These are phyloP conservation scores for Cataglyphis albicans DNA, from an alignment of 2,888 invertebrate species.

Conservation along the genomic window DNA sequence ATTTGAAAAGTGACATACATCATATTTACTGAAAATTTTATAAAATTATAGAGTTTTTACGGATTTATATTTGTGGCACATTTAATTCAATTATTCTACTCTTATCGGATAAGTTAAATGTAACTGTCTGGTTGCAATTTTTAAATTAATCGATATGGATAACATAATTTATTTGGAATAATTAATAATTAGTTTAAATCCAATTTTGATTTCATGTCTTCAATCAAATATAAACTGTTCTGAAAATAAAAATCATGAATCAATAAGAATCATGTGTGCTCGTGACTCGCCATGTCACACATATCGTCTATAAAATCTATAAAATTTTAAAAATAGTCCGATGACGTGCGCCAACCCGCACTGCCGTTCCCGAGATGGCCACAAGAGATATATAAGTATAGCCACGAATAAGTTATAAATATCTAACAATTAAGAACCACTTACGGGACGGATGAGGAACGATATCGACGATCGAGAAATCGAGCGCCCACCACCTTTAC, in stretches of 20 bases:
- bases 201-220: not conserved
- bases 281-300: not conserved
- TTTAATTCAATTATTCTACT: not conserved
- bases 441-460: conserved; percentile 24
- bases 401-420: conserved; percentile 59
- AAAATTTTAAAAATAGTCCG: conserved; percentile 27
- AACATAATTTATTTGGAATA: not conserved
- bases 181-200: not conserved
- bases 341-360: not conserved
- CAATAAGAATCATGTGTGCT: not conserved
- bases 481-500: conserved; percentile 56
- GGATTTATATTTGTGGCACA: not conserved
- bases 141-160: not conserved
- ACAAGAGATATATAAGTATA: conserved; percentile 16
- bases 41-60: not conserved
- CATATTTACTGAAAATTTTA: not conserved
- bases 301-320: not conserved
- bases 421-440: conserved; percentile 58
- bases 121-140: not conserved
- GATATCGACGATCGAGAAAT: conserved; percentile 64
- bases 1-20: not conserved
- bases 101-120: not conserved
- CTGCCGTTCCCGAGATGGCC: not conserved
- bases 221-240: not conserved
- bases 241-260: not conserved